These are phyloP conservation scores for Prosopocoilus inquinatus DNA, from an alignment of 2,888 invertebrate genomes.

Conservation along the genomic window DNA sequence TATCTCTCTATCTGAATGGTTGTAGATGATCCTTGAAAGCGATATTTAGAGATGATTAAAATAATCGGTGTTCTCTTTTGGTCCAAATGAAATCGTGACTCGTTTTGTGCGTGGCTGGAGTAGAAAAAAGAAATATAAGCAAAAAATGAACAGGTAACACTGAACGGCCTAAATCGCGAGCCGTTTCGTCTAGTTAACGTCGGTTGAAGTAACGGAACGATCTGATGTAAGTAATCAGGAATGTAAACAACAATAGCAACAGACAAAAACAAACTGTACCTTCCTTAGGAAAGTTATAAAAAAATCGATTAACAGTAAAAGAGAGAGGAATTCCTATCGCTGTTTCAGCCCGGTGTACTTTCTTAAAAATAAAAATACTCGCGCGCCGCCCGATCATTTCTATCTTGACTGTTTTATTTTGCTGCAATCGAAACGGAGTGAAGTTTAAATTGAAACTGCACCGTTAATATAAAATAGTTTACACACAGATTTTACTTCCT, in stretches of 20 bases:
- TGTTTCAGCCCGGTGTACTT: slow-evolving; percentile 6
- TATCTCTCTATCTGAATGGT: too few species aligned
- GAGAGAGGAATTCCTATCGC: slow-evolving; percentile 12
- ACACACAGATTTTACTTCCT: background rate
- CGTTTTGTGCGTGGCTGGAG: too few species aligned
- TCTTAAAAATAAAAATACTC: slow-evolving; percentile 8
- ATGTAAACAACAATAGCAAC: slow-evolving; percentile 1
- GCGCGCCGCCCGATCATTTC: too few species aligned
- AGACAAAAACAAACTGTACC: slow-evolving; percentile 5
- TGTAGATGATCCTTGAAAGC: too few species aligned
- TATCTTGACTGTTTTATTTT: too few species aligned
- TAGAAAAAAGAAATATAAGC: too few species aligned
- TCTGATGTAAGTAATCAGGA: background rate
- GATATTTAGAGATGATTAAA: too few species aligned
- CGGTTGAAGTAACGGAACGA: background rate
- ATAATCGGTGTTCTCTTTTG: too few species aligned
- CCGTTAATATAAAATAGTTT: slow-evolving; percentile 1
- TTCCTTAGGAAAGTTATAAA: slow-evolving; percentile 6
- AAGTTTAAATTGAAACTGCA: background rate
- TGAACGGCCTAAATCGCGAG: too few species aligned
- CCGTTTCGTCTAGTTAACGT: too few species aligned
- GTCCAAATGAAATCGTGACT: too few species aligned
- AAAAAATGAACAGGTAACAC: too few species aligned
- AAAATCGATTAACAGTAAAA: slow-evolving; percentile 15
- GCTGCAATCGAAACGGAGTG: background rate